Evolutionary conservation across 2,797 vertebrate genomes (phyloP).

Genomic region (Gymnothorax reevesii): DNA sequence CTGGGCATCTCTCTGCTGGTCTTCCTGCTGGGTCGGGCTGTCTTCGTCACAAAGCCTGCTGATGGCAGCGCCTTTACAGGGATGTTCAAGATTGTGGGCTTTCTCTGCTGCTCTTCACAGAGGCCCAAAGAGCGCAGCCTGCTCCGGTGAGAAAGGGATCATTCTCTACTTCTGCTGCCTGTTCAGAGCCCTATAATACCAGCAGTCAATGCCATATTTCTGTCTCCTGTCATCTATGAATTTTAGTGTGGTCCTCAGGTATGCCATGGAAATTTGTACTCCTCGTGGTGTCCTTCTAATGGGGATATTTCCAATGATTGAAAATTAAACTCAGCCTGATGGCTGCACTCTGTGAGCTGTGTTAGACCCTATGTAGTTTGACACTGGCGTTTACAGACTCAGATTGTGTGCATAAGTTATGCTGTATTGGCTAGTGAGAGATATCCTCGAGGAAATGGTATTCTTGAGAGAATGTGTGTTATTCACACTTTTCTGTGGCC

Average conservation of each 20-base stretch:
- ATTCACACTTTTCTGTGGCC: neutral
- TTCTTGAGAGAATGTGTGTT: neutral
- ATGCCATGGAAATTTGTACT: neutral
- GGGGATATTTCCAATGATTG: neutral
- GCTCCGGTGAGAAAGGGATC: constrained; percentile 69
- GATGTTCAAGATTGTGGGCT: constrained; percentile 84
- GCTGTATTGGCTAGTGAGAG: neutral
- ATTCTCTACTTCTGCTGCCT: neutral
- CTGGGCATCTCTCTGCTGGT: constrained; percentile 89
- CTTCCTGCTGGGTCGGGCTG: constrained; percentile 83
- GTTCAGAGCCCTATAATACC: neutral
- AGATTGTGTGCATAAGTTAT: neutral
- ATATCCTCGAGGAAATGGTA: neutral
- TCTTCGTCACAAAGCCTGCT: constrained; percentile 90
- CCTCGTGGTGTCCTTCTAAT: neutral
- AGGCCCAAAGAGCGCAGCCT: constrained; percentile 59
- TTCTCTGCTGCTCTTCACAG: constrained; percentile 75
- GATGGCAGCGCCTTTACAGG: constrained; percentile 95
- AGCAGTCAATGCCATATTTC: neutral
- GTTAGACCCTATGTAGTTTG: neutral
- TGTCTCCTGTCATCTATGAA: neutral
- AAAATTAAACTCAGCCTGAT: neutral
- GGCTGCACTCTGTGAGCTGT: neutral
- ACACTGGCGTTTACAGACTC: neutral
- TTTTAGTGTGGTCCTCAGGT: neutral